Percentiles rank a stretch among this genome's conserved stretches.
phyloP scores from a whole-genome alignment of 2,113 vertebrate species.

The Pituophis catenifer region DNA sequence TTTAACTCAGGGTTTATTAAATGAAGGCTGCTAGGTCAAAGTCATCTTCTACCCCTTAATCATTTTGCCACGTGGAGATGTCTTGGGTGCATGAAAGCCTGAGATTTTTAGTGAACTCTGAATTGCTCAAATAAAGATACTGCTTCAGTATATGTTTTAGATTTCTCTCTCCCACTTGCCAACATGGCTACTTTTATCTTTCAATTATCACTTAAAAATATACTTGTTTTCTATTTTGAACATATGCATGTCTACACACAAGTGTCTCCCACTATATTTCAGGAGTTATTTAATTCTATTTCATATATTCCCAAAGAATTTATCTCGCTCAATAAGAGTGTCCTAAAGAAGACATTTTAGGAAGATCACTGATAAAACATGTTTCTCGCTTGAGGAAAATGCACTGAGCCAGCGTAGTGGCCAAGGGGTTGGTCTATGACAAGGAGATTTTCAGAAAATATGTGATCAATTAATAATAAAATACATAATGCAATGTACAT shows the following conservation, averaged over 20 bases:
- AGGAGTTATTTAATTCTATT: background rate
- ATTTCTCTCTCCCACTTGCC: background rate
- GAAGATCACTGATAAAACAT: background rate
- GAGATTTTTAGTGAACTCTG: background rate
- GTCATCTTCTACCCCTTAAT: background rate
- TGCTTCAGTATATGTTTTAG: background rate
- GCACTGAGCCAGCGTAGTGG: background rate
- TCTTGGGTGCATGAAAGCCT: background rate
- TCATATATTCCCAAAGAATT: background rate
- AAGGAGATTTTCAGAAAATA: background rate
- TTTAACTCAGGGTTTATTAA: background rate
- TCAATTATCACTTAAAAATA: background rate
- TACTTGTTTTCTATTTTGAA: background rate
- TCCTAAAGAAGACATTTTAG: background rate
- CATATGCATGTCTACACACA: background rate
- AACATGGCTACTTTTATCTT: background rate
- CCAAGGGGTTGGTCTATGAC: background rate
- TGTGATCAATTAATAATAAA: background rate
- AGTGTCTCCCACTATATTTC: background rate
- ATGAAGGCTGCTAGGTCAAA: background rate
- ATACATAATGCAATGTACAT: background rate
- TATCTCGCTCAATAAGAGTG: background rate
- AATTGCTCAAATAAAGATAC: background rate
- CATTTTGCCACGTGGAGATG: background rate
- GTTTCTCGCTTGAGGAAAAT: background rate